phyloP scores from a whole-genome alignment of 2,113 vertebrate genomes.

The Misgurnus anguillicaudatus region DNA sequence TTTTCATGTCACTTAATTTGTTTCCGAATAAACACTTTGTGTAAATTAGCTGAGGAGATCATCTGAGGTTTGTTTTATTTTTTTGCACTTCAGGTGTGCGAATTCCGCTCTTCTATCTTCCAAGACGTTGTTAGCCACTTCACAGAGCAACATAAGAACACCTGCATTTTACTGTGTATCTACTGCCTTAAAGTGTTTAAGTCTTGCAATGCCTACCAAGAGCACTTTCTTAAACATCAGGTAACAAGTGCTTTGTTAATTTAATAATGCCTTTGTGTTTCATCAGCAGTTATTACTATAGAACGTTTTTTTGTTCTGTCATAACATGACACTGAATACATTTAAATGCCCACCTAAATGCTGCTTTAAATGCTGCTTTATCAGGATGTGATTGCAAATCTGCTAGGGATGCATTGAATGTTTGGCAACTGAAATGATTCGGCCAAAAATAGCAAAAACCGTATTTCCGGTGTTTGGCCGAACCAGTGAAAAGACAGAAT shows the following conservation, averaged over 20 bases:
- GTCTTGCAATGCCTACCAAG: conserved; percentile 82
- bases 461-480: too few relatives aligned
- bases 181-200: conserved; percentile 91
- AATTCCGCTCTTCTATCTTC: conserved; percentile 89
- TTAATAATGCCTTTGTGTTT: not conserved
- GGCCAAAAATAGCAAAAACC: too few relatives aligned
- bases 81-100: conserved; percentile 80
- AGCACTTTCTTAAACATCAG: conserved; percentile 89
- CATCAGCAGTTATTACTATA: not conserved
- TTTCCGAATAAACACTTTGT: not conserved
- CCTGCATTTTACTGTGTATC: conserved; percentile 83
- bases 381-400: too few relatives aligned
- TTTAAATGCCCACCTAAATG: too few relatives aligned
- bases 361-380: too few relatives aligned
- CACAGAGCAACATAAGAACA: conserved; percentile 79
- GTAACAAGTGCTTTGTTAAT: conserved; percentile 64
- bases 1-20: not conserved
- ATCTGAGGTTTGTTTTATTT: not conserved
- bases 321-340: too few relatives aligned
- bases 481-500: too few relatives aligned
- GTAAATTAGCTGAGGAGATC: not conserved
- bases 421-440: too few relatives aligned
- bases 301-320: not conserved
- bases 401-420: too few relatives aligned
- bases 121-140: conserved; percentile 86